Evolutionary conservation across 2,888 invertebrate genomes (phyloP).

Genomic region (Drosophila mayaguana): DNA sequence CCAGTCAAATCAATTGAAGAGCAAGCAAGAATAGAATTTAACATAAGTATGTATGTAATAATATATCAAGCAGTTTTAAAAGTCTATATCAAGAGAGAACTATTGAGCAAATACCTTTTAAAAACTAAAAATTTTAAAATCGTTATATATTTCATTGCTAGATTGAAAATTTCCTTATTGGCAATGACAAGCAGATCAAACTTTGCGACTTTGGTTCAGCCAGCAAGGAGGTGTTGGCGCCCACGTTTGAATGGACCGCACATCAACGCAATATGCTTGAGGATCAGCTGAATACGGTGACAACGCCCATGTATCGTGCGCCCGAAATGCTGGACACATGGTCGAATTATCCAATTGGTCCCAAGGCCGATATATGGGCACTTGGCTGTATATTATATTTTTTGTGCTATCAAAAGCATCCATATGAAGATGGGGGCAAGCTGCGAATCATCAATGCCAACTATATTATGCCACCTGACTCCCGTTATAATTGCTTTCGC

Average conservation of each 20-base stretch:
- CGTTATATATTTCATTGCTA: slow-evolving; percentile 56
- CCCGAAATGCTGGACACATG: slow-evolving; percentile 99
- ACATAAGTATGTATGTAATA: no score
- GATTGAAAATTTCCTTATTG: slow-evolving; percentile 96
- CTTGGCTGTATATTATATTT: slow-evolving; percentile 97
- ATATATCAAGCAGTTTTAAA: neutral
- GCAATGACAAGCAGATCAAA: slow-evolving; percentile 93
- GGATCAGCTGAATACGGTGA: slow-evolving; percentile 89
- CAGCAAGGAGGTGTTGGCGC: slow-evolving; percentile 92
- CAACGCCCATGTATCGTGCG: slow-evolving; percentile 98
- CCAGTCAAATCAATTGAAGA: neutral
- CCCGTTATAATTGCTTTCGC: slow-evolving; percentile 93
- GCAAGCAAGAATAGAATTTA: no score
- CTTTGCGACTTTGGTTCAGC: slow-evolving; percentile 99
- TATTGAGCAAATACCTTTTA: neutral
- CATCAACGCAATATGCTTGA: slow-evolving; percentile 95
- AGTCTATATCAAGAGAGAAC: neutral
- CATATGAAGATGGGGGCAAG: slow-evolving; percentile 98
- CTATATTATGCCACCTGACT: slow-evolving; percentile 93
- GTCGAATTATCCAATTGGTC: slow-evolving; percentile 96
- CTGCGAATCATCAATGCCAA: slow-evolving; percentile 98
- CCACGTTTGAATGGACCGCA: slow-evolving; percentile 96
- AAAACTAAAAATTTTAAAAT: neutral
- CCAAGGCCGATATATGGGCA: slow-evolving; percentile 97
- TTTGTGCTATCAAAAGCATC: slow-evolving; percentile 96